Evolutionary conservation across 2,113 vertebrate genomes (phyloP).

Genomic region (Merops nubicus): DNA sequence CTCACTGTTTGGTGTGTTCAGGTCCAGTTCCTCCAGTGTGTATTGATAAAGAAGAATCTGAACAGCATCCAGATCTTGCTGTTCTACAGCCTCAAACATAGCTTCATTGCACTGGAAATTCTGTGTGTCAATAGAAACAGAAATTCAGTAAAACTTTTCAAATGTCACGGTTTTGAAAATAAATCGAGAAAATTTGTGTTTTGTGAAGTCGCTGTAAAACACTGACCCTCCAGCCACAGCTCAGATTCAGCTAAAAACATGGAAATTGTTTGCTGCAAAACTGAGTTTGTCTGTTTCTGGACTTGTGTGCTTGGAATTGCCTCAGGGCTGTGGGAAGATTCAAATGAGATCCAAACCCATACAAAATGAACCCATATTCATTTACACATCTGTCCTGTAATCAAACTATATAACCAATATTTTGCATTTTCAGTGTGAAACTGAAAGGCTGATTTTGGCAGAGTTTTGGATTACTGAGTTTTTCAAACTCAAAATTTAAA

Average conservation of each 20-base stretch:
- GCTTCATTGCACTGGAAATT: slow-evolving; percentile 91
- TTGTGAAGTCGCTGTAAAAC: background rate
- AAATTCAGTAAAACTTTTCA: background rate
- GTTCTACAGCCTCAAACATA: slow-evolving; percentile 92
- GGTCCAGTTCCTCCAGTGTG: slow-evolving; percentile 89
- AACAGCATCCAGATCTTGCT: slow-evolving; percentile 93
- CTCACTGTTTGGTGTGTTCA: slow-evolving; percentile 92
- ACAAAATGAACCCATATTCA: background rate
- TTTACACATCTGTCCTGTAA: background rate
- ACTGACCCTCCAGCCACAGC: background rate
- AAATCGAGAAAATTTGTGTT: background rate
- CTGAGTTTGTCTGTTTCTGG: background rate
- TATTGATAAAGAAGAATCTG: slow-evolving; percentile 91
- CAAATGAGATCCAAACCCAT: background rate
- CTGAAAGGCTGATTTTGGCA: background rate
- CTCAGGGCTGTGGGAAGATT: background rate
- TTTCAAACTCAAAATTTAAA: background rate
- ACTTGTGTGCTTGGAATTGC: background rate
- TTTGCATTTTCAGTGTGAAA: background rate
- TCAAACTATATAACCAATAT: background rate
- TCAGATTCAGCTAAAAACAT: background rate
- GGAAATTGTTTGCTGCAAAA: background rate
- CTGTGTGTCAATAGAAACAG: slow-evolving; percentile 62
- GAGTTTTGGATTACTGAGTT: background rate
- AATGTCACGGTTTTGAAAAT: background rate